A percentile compares a stretch with the other conserved stretches of the same genome.
Evolutionary conservation across 2,888 invertebrate species (phyloP).

Genomic region (Coelinius sp.): DNA sequence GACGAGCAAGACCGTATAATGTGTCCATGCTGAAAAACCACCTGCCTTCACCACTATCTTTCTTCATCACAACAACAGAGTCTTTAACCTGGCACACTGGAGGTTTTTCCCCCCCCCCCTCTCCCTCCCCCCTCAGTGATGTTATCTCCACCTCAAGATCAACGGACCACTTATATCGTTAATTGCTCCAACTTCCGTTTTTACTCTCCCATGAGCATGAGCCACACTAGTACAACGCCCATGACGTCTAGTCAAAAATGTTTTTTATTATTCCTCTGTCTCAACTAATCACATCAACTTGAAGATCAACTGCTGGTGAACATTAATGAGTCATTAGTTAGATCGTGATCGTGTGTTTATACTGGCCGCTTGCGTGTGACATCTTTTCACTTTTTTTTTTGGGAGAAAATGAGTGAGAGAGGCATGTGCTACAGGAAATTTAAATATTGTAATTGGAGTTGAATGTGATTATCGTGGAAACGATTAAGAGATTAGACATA

Average conservation of each 20-base stretch:
- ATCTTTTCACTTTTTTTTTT: constrained; percentile 28
- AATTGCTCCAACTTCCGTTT: constrained; percentile 70
- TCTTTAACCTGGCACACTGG: constrained; percentile 41
- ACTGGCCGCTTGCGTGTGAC: constrained; percentile 57
- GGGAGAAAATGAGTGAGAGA: constrained; percentile 32
- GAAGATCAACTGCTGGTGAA: constrained; percentile 4
- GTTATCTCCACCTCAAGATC: constrained; percentile 65
- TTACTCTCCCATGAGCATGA: constrained; percentile 55
- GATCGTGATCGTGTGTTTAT: constrained; percentile 63
- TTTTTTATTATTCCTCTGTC: constrained; percentile 22
- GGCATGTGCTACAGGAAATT: constrained; percentile 63
- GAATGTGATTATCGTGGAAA: constrained; percentile 12
- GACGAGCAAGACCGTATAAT: constrained; percentile 66
- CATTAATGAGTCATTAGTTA: constrained; percentile 64
- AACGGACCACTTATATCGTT: constrained; percentile 71
- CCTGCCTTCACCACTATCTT: constrained; percentile 59
- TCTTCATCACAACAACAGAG: constrained; percentile 54
- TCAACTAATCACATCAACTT: background rate
- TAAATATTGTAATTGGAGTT: constrained; percentile 67
- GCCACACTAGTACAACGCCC: constrained; percentile 28
- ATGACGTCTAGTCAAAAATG: constrained; percentile 31
- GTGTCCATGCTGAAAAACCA: constrained; percentile 62
- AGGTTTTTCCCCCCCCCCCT: background rate
- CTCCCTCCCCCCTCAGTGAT: constrained; percentile 49
- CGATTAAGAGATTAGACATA: constrained; percentile 10